These are phyloP conservation scores for Melanotaenia boesemani DNA, from an alignment of 2,797 vertebrate genomes.

Conservation along the genomic window DNA sequence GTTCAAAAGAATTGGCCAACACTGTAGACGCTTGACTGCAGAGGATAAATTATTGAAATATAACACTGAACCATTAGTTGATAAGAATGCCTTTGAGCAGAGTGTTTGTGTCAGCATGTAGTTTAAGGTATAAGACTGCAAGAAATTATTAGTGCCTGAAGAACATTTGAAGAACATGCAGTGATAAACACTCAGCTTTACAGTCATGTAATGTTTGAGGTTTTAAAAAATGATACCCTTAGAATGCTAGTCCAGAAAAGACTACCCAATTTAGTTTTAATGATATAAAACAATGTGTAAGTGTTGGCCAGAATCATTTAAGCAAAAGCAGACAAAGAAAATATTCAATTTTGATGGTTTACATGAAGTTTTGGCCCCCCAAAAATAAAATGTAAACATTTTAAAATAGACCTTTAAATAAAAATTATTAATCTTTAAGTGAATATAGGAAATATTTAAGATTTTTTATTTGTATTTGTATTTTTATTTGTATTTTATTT, in stretches of 20 bases:
- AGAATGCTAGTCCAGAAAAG: background rate
- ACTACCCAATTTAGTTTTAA: background rate
- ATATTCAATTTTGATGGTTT: too few species aligned
- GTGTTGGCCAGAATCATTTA: background rate
- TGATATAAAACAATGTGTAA: background rate
- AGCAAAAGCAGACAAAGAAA: background rate
- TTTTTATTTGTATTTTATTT: background rate
- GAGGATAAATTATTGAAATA: constrained; percentile 36
- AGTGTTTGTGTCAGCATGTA: constrained; percentile 11
- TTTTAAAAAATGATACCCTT: background rate
- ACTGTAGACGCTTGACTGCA: constrained; percentile 35
- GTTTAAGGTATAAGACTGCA: background rate
- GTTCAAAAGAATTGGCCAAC: constrained; percentile 60
- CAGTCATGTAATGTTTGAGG: background rate
- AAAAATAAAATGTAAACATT: too few species aligned
- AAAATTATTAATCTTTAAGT: too few species aligned
- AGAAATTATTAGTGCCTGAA: background rate
- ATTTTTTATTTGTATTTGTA: too few species aligned
- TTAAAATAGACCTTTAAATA: too few species aligned
- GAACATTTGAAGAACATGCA: background rate
- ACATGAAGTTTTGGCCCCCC: too few species aligned
- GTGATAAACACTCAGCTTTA: too few species aligned
- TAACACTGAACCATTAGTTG: constrained; percentile 33
- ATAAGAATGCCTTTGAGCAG: constrained; percentile 29
- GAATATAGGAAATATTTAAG: too few species aligned